Base-by-base conservation (phyloP, 2,888 invertebrate species). In the Ormyrus thymus region DNA sequence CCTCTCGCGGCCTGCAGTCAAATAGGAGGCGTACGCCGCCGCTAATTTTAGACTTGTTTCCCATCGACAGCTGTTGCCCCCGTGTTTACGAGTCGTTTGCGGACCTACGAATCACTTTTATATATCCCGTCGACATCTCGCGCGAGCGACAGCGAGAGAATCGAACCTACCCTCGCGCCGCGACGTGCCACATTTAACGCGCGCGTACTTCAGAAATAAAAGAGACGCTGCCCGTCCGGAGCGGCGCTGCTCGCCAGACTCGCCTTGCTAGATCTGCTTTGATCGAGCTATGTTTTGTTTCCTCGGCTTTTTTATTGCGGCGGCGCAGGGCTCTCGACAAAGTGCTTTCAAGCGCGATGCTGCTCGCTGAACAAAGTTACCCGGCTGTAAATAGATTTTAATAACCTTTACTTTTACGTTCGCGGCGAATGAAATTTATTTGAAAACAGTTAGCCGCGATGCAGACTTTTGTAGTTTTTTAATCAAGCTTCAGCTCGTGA, bases 11-110 rank as follows among this genome's bases (percentile, higher is more conserved):
- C 11, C 11, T 66, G 53, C 50, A 11, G 43, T 13, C 15, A 46
- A 45, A 53, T 15, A 71, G 15, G 29, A 70, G 56, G 9, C 70
- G 72, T 51, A 58, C 78, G 72, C 55, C 71, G 56, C 45, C 65
- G 80, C 86, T 89, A 89, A 87, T 86, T 86, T 86, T 89, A 89
- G 88, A 86, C 83, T 83, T 85, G 86, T 87, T 88, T 87, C 85
- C 86, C 86, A 89, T 88, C 88, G 87, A 88, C 88, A 89, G 89
- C 87, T 87, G 88, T 86, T 87, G 84, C 76, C 83, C 85, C 85
- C 82, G 84, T 85, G 86, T 88, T 87, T 88, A 89, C 85, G 87
- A 87, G 84, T 85, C 85, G 85, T 87, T 88, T 84, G 85, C 85
- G 83, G 83, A 84, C 82, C 85, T 86, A 86, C 87, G 86, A 86